These are phyloP conservation scores for Peromyscus eremicus DNA, from an alignment of 2,797 vertebrate genomes.

Conservation along the genomic window DNA sequence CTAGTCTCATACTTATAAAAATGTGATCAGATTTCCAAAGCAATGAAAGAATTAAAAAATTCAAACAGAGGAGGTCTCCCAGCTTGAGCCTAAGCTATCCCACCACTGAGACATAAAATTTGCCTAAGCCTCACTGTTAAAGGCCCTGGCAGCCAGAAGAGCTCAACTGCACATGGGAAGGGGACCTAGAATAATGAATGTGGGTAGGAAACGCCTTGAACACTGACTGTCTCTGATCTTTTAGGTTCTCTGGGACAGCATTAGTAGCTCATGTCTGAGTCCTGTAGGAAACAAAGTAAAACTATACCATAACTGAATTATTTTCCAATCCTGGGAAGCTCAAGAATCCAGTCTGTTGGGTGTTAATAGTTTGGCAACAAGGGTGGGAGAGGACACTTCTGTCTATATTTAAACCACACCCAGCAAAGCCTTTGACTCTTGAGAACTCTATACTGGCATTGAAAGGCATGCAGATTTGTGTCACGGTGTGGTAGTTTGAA, in stretches of 20 bases:
- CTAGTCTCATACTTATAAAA: neutral
- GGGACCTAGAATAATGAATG: neutral
- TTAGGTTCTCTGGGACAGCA: neutral
- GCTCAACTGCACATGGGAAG: neutral
- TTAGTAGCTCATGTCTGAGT: neutral
- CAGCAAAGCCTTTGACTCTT: too few species aligned
- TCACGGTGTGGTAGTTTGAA: neutral
- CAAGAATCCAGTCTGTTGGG: neutral
- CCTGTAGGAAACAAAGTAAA: neutral
- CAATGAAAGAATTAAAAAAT: conserved; percentile 20
- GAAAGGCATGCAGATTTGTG: neutral
- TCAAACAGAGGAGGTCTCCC: neutral
- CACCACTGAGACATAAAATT: neutral
- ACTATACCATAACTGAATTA: neutral
- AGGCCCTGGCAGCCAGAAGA: neutral
- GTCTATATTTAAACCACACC: neutral
- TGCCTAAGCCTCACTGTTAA: neutral
- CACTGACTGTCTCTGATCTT: neutral
- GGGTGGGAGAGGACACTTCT: neutral
- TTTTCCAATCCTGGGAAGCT: neutral
- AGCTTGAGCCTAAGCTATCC: neutral
- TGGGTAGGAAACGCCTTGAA: neutral
- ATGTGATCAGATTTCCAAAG: conserved; percentile 66
- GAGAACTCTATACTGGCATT: neutral
- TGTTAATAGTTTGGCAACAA: neutral